Conservation (phyloP, 2,113 vertebrate genomes). For the Oryzias celebensis region DNA sequence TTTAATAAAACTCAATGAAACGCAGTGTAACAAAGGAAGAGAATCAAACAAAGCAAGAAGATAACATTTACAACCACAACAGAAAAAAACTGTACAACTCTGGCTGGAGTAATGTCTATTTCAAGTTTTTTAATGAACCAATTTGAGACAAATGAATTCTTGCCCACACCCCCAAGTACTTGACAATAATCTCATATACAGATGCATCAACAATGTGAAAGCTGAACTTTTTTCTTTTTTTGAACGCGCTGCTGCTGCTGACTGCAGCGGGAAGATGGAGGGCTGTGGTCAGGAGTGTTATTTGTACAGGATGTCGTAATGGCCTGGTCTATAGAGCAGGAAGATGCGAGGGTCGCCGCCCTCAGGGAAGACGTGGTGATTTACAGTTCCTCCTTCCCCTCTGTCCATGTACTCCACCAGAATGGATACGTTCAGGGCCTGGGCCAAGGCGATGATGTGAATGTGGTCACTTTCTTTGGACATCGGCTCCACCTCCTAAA, state of each 20-base stretch:
- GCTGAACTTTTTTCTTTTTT: conserved; percentile 36
- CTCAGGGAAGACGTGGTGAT: conserved; percentile 91
- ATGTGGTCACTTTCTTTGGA: conserved; percentile 97
- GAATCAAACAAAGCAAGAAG: conserved; percentile 77
- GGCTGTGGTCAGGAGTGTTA: conserved; percentile 62
- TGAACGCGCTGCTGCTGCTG: conserved; percentile 21
- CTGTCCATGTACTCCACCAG: conserved; percentile 97
- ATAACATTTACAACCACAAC: conserved; percentile 91
- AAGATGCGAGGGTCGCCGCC: conserved; percentile 90
- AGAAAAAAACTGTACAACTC: conserved; percentile 81
- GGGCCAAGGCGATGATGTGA: conserved; percentile 93
- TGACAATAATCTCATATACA: conserved; percentile 63
- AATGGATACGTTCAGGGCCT: conserved; percentile 88
- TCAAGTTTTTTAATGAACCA: conserved; percentile 52
- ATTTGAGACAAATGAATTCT: conserved; percentile 57
- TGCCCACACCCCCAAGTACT: conserved; percentile 51
- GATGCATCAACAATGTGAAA: conserved; percentile 66
- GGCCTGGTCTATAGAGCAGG: conserved; percentile 92
- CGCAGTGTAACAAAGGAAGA: conserved; percentile 81
- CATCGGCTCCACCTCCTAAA: conserved; percentile 87
- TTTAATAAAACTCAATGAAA: conserved; percentile 91
- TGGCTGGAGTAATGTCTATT: conserved; percentile 76
- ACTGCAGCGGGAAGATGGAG: conserved; percentile 30
- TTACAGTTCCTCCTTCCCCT: conserved; percentile 89
- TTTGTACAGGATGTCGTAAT: conserved; percentile 97